A percentile compares a stretch with the other conserved stretches of the same genome.
These are phyloP conservation scores for Andrena haemorrhoa DNA, from an alignment of 2,888 invertebrate species.

Conservation along the genomic window DNA sequence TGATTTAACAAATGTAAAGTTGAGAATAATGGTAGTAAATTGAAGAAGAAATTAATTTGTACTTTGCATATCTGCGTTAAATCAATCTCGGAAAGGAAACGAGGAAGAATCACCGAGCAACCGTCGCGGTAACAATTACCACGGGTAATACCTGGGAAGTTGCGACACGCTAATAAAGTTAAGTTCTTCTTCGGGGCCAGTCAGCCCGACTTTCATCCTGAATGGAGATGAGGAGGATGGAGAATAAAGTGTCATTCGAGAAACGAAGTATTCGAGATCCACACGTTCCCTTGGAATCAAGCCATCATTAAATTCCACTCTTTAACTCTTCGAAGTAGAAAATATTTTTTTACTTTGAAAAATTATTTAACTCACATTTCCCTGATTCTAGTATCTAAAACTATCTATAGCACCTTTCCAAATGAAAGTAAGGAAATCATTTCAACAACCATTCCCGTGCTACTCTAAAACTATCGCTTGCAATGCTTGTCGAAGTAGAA, in stretches of 20 bases:
- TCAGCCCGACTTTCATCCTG: conserved; percentile 21
- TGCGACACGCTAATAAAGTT: conserved; percentile 72
- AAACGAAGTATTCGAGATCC: background rate
- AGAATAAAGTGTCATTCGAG: conserved; percentile 14
- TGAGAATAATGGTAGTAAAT: conserved; percentile 1
- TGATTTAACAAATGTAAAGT: conserved; percentile 36
- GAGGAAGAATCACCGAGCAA: conserved; percentile 42
- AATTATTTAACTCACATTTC: too few species aligned
- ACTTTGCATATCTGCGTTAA: conserved; percentile 41
- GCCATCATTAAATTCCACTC: background rate
- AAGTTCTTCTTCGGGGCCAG: conserved; percentile 51
- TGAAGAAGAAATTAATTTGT: conserved; percentile 48
- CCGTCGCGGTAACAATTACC: conserved; percentile 69
- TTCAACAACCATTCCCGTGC: background rate
- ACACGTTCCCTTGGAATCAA: background rate
- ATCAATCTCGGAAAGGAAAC: conserved; percentile 44
- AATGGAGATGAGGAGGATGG: conserved; percentile 31
- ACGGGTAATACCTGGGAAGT: conserved; percentile 64
- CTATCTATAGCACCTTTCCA: too few species aligned
- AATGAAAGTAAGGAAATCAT: too few species aligned
- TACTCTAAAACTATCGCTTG: background rate
- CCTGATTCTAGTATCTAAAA: too few species aligned
- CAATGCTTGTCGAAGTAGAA: background rate
- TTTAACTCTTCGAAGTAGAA: too few species aligned
- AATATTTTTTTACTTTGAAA: too few species aligned